phyloP scores from a whole-genome alignment of 2,113 vertebrate species.

The Platycercus adscitus region DNA sequence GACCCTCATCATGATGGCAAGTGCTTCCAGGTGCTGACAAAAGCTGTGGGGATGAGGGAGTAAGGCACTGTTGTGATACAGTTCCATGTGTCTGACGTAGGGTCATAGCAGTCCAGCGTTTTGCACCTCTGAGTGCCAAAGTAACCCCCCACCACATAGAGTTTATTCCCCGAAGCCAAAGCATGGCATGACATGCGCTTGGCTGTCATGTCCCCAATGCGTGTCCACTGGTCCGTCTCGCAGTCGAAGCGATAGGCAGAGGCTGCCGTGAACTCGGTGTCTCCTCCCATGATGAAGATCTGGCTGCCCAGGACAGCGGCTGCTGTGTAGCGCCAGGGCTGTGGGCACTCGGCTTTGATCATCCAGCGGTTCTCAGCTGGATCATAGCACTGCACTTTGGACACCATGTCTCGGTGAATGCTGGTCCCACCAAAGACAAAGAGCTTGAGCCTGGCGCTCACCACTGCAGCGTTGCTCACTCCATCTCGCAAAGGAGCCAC shows the following conservation, averaged over 20 bases:
- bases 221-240: slow-evolving; percentile 89
- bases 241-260: slow-evolving; percentile 94
- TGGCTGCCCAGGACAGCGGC: slow-evolving; percentile 93
- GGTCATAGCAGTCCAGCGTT: slow-evolving; percentile 95
- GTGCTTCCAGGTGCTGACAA: slow-evolving; percentile 97
- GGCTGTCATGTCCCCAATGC: slow-evolving; percentile 94
- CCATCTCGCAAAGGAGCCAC: slow-evolving; percentile 90
- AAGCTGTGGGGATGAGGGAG: slow-evolving; percentile 94
- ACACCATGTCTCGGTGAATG: slow-evolving; percentile 91
- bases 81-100: slow-evolving; percentile 90
- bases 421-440: slow-evolving; percentile 93
- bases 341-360: slow-evolving; percentile 90
- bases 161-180: slow-evolving; percentile 92
- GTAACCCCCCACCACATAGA: slow-evolving; percentile 95
- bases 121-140: slow-evolving; percentile 96
- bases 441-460: slow-evolving; percentile 91
- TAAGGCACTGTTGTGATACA: slow-evolving; percentile 96
- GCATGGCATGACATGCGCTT: slow-evolving; percentile 97
- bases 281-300: slow-evolving; percentile 97
- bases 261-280: slow-evolving; percentile 92
- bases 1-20: slow-evolving; percentile 84
- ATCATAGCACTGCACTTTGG: slow-evolving; percentile 93
- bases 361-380: slow-evolving; percentile 88
- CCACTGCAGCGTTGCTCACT: slow-evolving; percentile 93
- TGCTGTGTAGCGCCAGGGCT: slow-evolving; percentile 94